phyloP scores from a whole-genome alignment of 2,797 vertebrate genomes.

The Leontocebus nigricollis region DNA sequence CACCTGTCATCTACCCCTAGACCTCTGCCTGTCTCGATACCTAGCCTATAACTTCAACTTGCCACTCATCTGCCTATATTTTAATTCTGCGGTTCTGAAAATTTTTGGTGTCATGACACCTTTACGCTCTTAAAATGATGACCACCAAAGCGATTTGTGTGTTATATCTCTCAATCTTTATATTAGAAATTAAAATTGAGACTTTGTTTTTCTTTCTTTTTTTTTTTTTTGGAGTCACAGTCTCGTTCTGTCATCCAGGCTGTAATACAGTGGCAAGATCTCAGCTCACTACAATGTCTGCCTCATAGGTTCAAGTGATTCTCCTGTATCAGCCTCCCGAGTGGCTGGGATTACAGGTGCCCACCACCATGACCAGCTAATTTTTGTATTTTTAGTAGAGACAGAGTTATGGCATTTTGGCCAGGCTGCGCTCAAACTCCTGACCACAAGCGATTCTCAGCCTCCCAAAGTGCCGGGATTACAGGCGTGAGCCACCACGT shows the following conservation, averaged over 20 bases:
- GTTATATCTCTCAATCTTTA: neutral
- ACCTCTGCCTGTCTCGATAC: neutral
- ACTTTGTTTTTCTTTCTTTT: neutral
- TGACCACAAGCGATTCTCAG: neutral
- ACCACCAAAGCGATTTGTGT: neutral
- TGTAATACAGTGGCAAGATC: neutral
- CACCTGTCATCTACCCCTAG: neutral
- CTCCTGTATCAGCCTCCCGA: neutral
- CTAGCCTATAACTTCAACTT: neutral
- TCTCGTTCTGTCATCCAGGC: neutral
- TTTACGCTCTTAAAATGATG: neutral
- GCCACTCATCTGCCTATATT: no score
- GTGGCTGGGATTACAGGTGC: neutral
- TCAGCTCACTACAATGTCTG: neutral
- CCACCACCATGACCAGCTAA: neutral
- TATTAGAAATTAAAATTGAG: neutral
- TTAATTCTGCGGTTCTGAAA: neutral
- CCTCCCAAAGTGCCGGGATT: neutral
- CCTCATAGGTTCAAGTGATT: neutral
- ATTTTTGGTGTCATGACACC: neutral
- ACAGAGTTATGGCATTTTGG: neutral
- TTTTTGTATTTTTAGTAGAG: neutral
- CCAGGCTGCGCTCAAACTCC: neutral
- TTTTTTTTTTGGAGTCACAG: neutral
- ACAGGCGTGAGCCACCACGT: neutral